Conservation (phyloP, 2,888 invertebrate species). For the Rotaria sp. region DNA sequence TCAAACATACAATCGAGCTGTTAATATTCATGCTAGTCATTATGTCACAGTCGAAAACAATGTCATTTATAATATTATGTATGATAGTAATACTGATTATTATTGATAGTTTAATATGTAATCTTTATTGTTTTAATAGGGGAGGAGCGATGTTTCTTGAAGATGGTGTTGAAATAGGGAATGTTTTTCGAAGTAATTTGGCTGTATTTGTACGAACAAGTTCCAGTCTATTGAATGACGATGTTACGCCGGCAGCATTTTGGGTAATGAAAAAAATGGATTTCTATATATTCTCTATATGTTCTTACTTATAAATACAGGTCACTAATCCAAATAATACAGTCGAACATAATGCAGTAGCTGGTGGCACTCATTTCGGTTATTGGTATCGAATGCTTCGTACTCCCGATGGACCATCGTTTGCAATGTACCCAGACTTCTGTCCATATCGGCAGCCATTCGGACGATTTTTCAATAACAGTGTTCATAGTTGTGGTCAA, state of each 20-base stretch:
- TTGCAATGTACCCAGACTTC: conserved; percentile 6
- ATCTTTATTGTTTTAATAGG: neutral
- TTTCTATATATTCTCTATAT: neutral
- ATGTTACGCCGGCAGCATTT: conserved; percentile 31
- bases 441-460: conserved; percentile 34
- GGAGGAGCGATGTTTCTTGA: conserved; percentile 42
- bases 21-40: conserved; percentile 50
- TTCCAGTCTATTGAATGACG: conserved; percentile 37
- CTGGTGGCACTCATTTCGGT: conserved; percentile 39
- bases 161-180: conserved; percentile 41
- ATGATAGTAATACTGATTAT: neutral
- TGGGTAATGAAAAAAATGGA: neutral
- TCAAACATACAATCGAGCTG: conserved; percentile 50
- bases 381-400: conserved; percentile 40
- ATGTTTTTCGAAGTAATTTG: conserved; percentile 37
- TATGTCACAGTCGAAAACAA: conserved; percentile 45
- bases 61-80: conserved; percentile 37
- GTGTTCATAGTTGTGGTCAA: conserved; percentile 33
- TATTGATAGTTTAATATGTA: too few relatives aligned
- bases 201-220: conserved; percentile 38
- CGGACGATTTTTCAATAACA: conserved; percentile 38
- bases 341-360: conserved; percentile 32
- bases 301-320: neutral
- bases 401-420: conserved; percentile 37
- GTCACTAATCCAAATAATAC: conserved; percentile 39